These are phyloP conservation scores for Drusus annulatus DNA, from an alignment of 1,140 invertebrate species.

Conservation along the genomic window DNA sequence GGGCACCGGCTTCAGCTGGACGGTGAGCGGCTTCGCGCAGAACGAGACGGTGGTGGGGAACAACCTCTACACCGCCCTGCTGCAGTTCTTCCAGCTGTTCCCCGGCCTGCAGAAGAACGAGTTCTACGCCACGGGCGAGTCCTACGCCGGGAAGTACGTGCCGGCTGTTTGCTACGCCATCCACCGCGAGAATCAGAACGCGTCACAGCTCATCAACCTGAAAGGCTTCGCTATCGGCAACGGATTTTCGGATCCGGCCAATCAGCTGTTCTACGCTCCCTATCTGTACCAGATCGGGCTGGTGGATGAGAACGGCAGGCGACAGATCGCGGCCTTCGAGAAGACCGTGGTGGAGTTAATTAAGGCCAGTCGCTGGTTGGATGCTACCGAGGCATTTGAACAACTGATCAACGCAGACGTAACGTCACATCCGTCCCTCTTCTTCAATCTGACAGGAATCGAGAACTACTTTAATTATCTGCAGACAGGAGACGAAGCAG, in stretches of 20 bases:
- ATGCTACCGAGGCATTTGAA: constrained; percentile 82
- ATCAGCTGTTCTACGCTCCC: constrained; percentile 85
- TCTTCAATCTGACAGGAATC: constrained; percentile 86
- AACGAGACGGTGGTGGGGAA: constrained; percentile 79
- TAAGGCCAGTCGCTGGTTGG: constrained; percentile 73
- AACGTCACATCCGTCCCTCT: constrained; percentile 75
- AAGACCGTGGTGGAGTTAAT: constrained; percentile 74
- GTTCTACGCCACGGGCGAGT: constrained; percentile 89
- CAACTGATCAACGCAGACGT: constrained; percentile 80
- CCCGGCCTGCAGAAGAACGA: constrained; percentile 76
- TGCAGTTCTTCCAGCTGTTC: constrained; percentile 84
- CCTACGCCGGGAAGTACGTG: constrained; percentile 90
- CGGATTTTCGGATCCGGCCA: constrained; percentile 85
- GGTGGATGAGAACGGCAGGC: constrained; percentile 77
- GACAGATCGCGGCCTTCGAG: constrained; percentile 76
- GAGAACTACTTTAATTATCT: constrained; percentile 88
- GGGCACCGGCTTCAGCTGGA: constrained; percentile 86
- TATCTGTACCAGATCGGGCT: constrained; percentile 88
- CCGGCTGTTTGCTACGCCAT: constrained; percentile 86
- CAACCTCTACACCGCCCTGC: constrained; percentile 77
- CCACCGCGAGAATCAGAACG: constrained; percentile 73
- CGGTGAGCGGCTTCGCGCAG: constrained; percentile 76
- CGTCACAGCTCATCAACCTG: constrained; percentile 76
- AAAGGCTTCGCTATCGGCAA: constrained; percentile 89
- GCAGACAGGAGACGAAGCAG: constrained; percentile 68